These are phyloP conservation scores for Spinus pinus DNA, from an alignment of 2,797 vertebrate genomes.

Conservation along the genomic window DNA sequence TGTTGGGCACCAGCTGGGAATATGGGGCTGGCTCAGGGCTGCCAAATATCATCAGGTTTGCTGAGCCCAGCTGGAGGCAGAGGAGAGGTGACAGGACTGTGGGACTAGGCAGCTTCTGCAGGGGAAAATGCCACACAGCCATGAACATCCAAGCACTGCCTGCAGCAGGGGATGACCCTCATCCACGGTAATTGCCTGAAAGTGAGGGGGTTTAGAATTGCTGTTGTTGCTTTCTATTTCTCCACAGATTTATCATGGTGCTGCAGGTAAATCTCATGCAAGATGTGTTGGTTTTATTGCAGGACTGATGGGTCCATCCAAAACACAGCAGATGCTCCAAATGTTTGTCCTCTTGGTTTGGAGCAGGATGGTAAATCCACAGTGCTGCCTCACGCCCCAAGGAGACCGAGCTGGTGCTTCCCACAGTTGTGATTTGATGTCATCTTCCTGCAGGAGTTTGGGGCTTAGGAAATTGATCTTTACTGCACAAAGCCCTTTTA, in stretches of 20 bases:
- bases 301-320: neutral
- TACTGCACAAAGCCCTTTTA: neutral
- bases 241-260: neutral
- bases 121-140: neutral
- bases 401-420: fast-evolving
- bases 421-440: neutral
- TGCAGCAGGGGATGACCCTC: neutral
- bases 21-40: neutral
- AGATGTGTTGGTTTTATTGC: neutral
- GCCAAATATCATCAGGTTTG: neutral
- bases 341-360: neutral
- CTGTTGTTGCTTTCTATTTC: neutral
- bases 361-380: neutral
- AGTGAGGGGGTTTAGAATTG: fast-evolving
- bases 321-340: neutral
- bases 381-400: fast-evolving
- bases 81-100: neutral
- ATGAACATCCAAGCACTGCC: neutral
- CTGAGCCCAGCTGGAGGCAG: neutral
- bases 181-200: fast-evolving
- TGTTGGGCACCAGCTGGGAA: neutral
- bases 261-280: neutral
- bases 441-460: neutral
- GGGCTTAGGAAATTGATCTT: neutral
- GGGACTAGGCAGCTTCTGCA: neutral